Evolutionary conservation across 2,113 vertebrate genomes (phyloP).

Genomic region (Coptodon bakossiorum): DNA sequence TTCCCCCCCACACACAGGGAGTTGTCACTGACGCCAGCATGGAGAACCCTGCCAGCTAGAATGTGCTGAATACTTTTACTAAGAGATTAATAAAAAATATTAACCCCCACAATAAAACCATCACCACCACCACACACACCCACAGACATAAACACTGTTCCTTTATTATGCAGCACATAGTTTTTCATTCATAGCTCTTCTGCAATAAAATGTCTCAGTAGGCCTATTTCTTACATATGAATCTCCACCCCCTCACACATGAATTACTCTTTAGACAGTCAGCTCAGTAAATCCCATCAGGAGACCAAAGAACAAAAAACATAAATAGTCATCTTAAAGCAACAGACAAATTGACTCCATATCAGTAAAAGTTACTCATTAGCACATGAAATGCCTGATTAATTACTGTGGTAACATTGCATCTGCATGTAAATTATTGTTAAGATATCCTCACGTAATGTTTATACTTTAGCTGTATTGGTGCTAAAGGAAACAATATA

Average conservation of each 20-base stretch:
- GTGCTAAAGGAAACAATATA: rapidly evolving
- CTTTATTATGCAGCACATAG: neutral
- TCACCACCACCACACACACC: neutral
- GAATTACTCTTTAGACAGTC: neutral
- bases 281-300: neutral
- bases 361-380: neutral
- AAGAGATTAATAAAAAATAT: neutral
- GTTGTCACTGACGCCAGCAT: neutral
- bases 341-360: neutral
- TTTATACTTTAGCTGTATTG: neutral
- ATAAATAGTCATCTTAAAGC: neutral
- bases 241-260: neutral
- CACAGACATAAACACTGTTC: neutral
- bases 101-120: neutral
- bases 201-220: neutral
- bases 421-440: neutral
- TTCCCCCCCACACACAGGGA: neutral
- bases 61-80: neutral
- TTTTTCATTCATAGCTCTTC: neutral
- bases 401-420: neutral
- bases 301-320: neutral
- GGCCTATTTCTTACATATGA: neutral
- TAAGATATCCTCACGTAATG: neutral
- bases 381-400: neutral
- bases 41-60: neutral